These are phyloP conservation scores for Aphaenogaster ashmeadi DNA, from an alignment of 1,140 invertebrate species.

Conservation along the genomic window DNA sequence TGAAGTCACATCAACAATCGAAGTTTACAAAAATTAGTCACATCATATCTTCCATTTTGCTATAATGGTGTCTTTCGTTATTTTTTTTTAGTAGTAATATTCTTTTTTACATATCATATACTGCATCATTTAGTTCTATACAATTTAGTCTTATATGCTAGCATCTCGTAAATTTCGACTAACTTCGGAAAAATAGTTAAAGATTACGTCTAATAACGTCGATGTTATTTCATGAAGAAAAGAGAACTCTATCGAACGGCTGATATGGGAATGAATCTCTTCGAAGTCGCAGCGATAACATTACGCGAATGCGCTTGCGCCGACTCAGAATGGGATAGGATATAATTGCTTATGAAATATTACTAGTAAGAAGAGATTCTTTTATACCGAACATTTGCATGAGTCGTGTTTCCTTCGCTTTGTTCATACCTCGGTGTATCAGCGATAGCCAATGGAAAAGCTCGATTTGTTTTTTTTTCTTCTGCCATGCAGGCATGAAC, in stretches of 20 bases:
- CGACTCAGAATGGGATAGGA: not conserved
- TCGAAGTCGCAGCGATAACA: not conserved
- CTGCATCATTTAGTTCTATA: not conserved
- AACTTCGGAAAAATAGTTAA: not conserved
- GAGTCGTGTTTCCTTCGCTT: not conserved
- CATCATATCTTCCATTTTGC: not conserved
- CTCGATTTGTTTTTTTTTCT: not conserved
- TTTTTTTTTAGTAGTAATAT: conserved; percentile 34
- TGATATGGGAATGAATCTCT: conserved; percentile 6
- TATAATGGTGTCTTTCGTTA: not conserved
- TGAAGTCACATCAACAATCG: conserved; percentile 7
- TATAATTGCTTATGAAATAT: conserved; percentile 41
- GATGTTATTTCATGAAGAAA: not conserved
- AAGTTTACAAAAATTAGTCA: conserved; percentile 1
- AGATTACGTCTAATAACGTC: not conserved
- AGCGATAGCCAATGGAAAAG: not conserved
- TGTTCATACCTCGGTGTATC: not conserved
- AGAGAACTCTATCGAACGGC: not conserved
- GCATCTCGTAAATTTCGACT: not conserved
- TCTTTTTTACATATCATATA: not conserved
- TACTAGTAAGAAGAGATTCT: conserved; percentile 7
- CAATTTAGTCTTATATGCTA: not conserved
- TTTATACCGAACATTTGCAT: not conserved
- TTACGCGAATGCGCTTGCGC: conserved; percentile 13
- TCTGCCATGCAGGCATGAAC: not conserved